A percentile compares a stretch with the other conserved stretches of the same genome.
Evolutionary conservation across 2,797 vertebrate genomes (phyloP).

Genomic region (Momotus momota): DNA sequence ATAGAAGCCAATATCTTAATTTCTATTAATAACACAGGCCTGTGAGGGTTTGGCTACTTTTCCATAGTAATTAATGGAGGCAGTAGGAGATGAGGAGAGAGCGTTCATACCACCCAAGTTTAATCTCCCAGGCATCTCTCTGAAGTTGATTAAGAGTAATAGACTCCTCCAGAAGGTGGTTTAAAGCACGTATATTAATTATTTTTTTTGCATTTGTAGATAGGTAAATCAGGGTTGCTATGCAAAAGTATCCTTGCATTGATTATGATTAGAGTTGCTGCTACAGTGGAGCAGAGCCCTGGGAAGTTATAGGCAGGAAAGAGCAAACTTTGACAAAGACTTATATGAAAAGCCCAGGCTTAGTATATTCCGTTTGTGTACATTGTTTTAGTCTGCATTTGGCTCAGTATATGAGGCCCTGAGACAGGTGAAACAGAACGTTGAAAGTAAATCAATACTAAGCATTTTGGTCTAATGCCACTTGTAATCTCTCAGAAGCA

Average conservation of each 20-base stretch:
- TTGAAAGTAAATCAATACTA: not conserved
- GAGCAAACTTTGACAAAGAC: not conserved
- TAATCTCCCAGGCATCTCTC: slow-evolving; percentile 57
- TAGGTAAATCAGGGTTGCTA: not conserved
- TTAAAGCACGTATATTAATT: slow-evolving; percentile 38
- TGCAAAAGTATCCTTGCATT: not conserved
- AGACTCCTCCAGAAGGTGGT: slow-evolving; percentile 23
- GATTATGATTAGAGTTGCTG: not conserved
- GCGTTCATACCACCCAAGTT: slow-evolving; percentile 54
- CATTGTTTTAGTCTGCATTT: not conserved
- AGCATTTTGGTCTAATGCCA: not conserved
- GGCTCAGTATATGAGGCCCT: not conserved
- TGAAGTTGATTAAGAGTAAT: slow-evolving; percentile 36
- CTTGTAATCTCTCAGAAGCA: not conserved
- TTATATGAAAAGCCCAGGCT: not conserved
- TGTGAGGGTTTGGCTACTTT: slow-evolving; percentile 40
- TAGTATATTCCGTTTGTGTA: not conserved
- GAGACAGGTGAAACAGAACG: not conserved
- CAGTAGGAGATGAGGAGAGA: not conserved
- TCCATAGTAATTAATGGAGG: slow-evolving; percentile 17
- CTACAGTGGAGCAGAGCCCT: not conserved
- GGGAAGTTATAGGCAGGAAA: not conserved
- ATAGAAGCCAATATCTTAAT: not conserved
- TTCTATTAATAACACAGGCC: not conserved
- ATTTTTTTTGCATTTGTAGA: not conserved